Conservation (phyloP, 2,888 invertebrate species). For the Heliconius charithonia region DNA sequence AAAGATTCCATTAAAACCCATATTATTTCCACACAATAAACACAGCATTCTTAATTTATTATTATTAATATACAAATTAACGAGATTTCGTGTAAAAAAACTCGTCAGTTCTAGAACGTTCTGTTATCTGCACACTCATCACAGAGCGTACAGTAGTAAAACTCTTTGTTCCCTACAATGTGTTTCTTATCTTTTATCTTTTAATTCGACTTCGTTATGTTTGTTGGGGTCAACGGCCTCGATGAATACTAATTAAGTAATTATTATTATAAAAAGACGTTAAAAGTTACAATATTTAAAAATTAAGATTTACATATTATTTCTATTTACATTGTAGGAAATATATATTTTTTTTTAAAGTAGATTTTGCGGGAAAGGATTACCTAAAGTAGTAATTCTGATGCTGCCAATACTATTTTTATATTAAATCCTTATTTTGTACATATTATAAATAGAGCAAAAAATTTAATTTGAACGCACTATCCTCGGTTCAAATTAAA, state of each 20-base stretch:
- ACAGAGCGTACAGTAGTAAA: conserved; percentile 4
- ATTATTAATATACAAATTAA: neutral
- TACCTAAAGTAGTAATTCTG: neutral
- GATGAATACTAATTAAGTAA: conserved; percentile 22
- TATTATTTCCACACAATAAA: neutral
- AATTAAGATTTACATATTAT: neutral
- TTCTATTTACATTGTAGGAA: neutral
- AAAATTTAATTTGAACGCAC: no score
- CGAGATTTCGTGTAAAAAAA: neutral
- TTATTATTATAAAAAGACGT: neutral
- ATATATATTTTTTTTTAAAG: neutral
- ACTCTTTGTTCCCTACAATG: conserved; percentile 22
- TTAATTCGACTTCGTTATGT: conserved; percentile 16
- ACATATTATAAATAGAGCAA: no score
- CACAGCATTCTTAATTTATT: neutral
- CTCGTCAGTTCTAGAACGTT: conserved; percentile 16
- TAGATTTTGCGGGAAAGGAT: neutral
- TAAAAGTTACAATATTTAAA: conserved; percentile 3
- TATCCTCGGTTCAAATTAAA: no score
- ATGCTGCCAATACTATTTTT: neutral
- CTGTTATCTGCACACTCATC: neutral
- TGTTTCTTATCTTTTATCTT: conserved; percentile 24
- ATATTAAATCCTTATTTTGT: neutral
- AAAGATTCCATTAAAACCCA: neutral
- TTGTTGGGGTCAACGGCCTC: conserved; percentile 11